phyloP scores from a whole-genome alignment of 2,888 invertebrate genomes.

The Limnephilus marmoratus region DNA sequence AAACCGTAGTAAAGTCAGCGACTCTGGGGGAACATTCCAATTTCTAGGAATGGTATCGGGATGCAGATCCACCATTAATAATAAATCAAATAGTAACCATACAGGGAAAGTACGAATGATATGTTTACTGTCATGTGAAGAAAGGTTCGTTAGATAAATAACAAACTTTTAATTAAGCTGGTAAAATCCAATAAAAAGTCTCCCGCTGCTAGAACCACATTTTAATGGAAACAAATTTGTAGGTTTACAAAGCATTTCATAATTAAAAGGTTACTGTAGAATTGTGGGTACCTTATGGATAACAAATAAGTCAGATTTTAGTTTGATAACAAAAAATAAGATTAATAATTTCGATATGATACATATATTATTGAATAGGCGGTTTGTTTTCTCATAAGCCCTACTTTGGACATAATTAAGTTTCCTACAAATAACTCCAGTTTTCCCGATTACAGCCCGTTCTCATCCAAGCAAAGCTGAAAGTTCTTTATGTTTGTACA shows the following conservation, averaged over 20 bases:
- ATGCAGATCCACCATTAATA: not conserved
- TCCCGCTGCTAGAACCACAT: not conserved
- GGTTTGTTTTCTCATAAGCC: not conserved
- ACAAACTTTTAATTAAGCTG: not conserved
- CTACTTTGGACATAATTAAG: too few species aligned
- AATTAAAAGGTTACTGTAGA: not conserved
- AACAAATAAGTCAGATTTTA: not conserved
- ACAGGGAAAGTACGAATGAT: not conserved
- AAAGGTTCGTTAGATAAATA: not conserved
- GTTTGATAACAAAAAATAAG: not conserved
- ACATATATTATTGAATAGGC: not conserved
- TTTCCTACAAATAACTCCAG: too few species aligned
- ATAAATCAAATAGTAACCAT: conserved; percentile 4
- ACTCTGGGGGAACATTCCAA: not conserved
- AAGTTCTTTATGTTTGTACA: not conserved
- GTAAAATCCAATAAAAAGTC: not conserved
- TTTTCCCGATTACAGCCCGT: too few species aligned
- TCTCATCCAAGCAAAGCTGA: too few species aligned
- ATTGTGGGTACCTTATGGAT: not conserved
- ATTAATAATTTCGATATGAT: not conserved
- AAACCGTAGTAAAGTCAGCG: not conserved
- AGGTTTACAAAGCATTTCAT: not conserved
- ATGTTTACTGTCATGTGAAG: not conserved
- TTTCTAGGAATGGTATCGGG: not conserved
- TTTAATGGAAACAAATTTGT: not conserved